phyloP scores from a whole-genome alignment of 2,113 vertebrate genomes.

The Procavia capensis region DNA sequence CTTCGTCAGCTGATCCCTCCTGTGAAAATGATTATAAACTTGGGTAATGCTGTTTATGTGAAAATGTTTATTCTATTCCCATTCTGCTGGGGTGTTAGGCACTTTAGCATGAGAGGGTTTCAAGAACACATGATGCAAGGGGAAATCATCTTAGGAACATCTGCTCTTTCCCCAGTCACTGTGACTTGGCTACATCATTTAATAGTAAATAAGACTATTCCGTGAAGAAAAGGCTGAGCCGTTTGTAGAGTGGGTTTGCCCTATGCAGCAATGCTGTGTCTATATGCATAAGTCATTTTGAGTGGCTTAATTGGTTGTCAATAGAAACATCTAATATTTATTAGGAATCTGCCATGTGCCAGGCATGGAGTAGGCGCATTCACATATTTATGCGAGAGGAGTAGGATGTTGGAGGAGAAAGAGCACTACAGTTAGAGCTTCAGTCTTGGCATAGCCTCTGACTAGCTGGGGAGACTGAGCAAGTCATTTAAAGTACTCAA shows the following conservation, averaged over 20 bases:
- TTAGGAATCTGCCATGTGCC: slow-evolving; percentile 67
- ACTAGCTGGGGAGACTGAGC: slow-evolving; percentile 3
- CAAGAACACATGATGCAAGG: slow-evolving; percentile 34
- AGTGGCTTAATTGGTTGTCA: slow-evolving; percentile 70
- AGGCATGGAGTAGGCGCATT: slow-evolving; percentile 49
- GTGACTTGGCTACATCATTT: slow-evolving; percentile 61
- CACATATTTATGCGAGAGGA: slow-evolving; percentile 55
- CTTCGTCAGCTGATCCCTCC: slow-evolving; percentile 10
- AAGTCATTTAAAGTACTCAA: slow-evolving; percentile 50
- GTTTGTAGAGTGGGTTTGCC: slow-evolving; percentile 36
- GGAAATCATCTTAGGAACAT: slow-evolving; percentile 70
- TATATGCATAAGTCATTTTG: slow-evolving; percentile 39
- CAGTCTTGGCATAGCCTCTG: slow-evolving; percentile 18
- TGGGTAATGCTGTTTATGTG: not conserved
- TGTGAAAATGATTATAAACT: slow-evolving; percentile 41
- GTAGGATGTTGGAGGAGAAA: slow-evolving; percentile 35
- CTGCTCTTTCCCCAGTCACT: slow-evolving; percentile 65
- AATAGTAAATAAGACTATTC: slow-evolving; percentile 73
- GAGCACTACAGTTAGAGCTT: slow-evolving; percentile 21
- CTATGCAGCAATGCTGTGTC: slow-evolving; percentile 1
- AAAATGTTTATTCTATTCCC: slow-evolving; percentile 50
- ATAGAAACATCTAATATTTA: slow-evolving; percentile 77
- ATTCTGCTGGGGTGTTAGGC: slow-evolving; percentile 41
- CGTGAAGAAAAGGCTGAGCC: slow-evolving; percentile 51
- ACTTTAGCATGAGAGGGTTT: slow-evolving; percentile 51